A percentile compares a stretch with the other conserved stretches of the same genome.
Conservation (phyloP, 2,888 invertebrate species). For the Platycnemis pennipes region DNA sequence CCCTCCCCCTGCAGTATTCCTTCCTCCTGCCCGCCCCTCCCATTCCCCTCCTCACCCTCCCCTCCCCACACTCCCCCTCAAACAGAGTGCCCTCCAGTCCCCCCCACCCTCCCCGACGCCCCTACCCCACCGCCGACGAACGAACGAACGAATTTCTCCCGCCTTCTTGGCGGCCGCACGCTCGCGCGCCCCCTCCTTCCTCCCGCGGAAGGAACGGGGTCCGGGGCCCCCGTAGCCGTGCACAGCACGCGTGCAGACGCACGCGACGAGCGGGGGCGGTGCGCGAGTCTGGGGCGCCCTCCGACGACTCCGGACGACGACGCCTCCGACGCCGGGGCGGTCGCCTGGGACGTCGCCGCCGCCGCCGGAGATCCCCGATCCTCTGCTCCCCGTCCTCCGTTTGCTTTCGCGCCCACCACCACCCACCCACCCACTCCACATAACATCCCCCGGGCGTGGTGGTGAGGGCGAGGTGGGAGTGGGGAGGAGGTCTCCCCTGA, state of each 20-base stretch:
- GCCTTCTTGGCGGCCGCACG: neutral
- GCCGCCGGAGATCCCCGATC: neutral
- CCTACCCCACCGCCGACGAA: no score
- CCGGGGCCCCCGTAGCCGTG: neutral
- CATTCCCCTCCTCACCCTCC: neutral
- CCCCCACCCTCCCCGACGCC: no score
- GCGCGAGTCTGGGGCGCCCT: neutral
- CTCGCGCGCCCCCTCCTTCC: no score
- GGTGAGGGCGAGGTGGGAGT: neutral
- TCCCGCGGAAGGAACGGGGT: neutral
- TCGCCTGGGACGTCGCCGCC: neutral
- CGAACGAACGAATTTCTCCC: neutral
- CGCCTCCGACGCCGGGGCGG: conserved; percentile 1
- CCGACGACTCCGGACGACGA: neutral
- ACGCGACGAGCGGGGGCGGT: neutral
- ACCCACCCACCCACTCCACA: neutral
- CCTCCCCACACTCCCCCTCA: neutral
- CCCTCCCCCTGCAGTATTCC: neutral
- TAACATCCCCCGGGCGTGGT: neutral
- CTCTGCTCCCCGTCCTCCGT: neutral
- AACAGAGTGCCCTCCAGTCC: neutral
- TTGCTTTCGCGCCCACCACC: neutral
- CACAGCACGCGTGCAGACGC: neutral
- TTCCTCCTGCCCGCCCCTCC: neutral
- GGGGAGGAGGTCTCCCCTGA: neutral